Evolutionary conservation across 2,797 vertebrate genomes (phyloP), one percentile per base, ranked within the genome.

Genomic region (Dendrocincla fuliginosa): DNA sequence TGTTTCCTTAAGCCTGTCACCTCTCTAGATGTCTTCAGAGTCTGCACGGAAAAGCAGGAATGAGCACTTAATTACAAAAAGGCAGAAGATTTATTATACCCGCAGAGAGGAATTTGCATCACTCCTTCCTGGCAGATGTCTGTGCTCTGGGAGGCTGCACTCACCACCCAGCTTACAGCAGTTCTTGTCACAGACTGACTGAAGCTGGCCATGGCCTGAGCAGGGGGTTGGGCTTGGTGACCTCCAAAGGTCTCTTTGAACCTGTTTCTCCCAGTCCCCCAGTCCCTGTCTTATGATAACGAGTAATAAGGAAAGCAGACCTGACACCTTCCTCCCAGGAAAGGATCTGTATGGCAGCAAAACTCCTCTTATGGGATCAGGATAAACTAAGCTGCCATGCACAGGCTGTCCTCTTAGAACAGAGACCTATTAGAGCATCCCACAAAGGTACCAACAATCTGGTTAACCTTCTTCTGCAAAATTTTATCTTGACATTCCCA

Each of bases 271-370:
- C 30, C 4, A 1, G 47, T 19, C 16, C 5, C 16, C 15, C 2
- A 1, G 33, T 5, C 20, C 9, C 1, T 0, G 16, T 49, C 35
- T 32, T 23, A 5, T 0, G 10, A 28, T 17, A 87, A 47, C 10
- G 81, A 67, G 49, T 18, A 33, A 74, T 53, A 57, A 80, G 81
- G 63, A 87, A 47, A 61, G 59, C 57, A 87, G 53, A 63, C 8
- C 28, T 70, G 32, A 80, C 30, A 74, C 22, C 41, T 37, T 89
- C 41, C 37, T 80, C 68, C n/a, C 65, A 86, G 65, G 55, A 79
- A 77, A 65, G 27, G 20, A 46, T 53, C 49, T 85, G 37, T 37
- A 57, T 8, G 20, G 61, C 53, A 87, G 50, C 22, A 44, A 7
- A 80, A 87, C n/a, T 65, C 35, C 46, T 60, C 25, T 22, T 75